Percentiles rank a stretch among this genome's conserved stretches.
phyloP scores from a whole-genome alignment of 2,888 invertebrate species.

The Drosophila koepferae region DNA sequence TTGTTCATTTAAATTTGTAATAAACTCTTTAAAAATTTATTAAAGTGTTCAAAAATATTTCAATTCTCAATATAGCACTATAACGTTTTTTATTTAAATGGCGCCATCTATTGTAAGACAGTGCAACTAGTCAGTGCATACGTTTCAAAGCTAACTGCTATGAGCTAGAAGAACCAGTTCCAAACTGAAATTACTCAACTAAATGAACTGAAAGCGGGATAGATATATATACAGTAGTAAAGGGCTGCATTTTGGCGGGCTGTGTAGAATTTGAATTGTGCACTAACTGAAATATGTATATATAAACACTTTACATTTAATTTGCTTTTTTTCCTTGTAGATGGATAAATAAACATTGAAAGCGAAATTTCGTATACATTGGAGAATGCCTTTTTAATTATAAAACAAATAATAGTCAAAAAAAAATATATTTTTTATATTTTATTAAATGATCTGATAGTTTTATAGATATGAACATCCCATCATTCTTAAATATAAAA shows the following conservation, averaged over 20 bases:
- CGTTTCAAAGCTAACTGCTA: constrained; percentile 24
- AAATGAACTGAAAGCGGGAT: neutral
- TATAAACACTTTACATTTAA: too few species aligned
- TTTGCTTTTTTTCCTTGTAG: too few species aligned
- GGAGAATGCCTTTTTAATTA: too few species aligned
- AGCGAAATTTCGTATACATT: too few species aligned
- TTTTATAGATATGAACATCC: too few species aligned
- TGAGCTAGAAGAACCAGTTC: neutral
- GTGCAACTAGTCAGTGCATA: neutral
- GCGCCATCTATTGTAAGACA: constrained; percentile 6
- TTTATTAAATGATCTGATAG: too few species aligned
- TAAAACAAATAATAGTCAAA: too few species aligned
- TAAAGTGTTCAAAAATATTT: neutral
- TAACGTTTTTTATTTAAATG: neutral
- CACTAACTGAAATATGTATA: too few species aligned
- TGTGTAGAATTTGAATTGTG: neutral
- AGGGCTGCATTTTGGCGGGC: constrained; percentile 1
- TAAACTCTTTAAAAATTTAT: neutral
- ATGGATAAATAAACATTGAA: too few species aligned
- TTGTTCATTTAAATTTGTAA: neutral
- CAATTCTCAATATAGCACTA: neutral
- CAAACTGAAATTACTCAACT: too few species aligned
- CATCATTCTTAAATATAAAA: neutral
- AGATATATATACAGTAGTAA: too few species aligned
- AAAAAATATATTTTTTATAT: too few species aligned